Evolutionary conservation across 1,140 invertebrate species (phyloP).

Genomic region (Vanessa atalanta): DNA sequence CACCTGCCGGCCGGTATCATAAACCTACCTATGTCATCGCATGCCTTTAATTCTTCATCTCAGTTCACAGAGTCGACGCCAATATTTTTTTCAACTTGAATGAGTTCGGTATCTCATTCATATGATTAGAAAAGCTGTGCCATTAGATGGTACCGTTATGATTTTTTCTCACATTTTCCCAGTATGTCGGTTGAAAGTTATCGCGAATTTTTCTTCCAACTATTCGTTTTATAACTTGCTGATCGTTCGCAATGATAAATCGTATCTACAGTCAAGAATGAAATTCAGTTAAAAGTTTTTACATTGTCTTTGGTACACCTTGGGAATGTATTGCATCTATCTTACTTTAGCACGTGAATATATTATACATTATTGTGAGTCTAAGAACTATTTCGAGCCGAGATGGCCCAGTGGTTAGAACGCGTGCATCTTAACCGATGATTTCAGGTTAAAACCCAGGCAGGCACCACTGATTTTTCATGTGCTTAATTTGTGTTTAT

Average conservation of each 20-base stretch:
- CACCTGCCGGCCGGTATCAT: slow-evolving; percentile 48
- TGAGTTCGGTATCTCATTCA: slow-evolving; percentile 48
- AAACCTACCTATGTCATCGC: slow-evolving; percentile 38
- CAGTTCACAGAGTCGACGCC: slow-evolving; percentile 31
- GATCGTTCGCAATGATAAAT: slow-evolving; percentile 3
- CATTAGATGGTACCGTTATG: slow-evolving; percentile 23
- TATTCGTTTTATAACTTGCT: slow-evolving; percentile 4
- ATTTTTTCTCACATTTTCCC: slow-evolving; percentile 32
- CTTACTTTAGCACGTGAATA: neutral
- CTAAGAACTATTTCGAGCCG: neutral
- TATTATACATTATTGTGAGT: neutral
- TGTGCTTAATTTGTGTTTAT: too few relatives aligned
- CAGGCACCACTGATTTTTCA: too few relatives aligned
- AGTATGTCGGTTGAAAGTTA: neutral
- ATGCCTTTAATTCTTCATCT: slow-evolving; percentile 28
- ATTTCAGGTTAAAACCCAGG: too few relatives aligned
- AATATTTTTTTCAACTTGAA: slow-evolving; percentile 38
- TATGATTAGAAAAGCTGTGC: slow-evolving; percentile 39
- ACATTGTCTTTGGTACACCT: neutral
- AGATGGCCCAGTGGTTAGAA: too few relatives aligned
- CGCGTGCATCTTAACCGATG: too few relatives aligned
- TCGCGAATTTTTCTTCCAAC: slow-evolving; percentile 6
- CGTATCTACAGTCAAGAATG: slow-evolving; percentile 1
- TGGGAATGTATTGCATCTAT: slow-evolving; percentile 2
- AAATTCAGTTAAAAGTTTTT: slow-evolving; percentile 11